Conservation (phyloP, 2,797 vertebrate species). For the Pseudomugil gertrudae region DNA sequence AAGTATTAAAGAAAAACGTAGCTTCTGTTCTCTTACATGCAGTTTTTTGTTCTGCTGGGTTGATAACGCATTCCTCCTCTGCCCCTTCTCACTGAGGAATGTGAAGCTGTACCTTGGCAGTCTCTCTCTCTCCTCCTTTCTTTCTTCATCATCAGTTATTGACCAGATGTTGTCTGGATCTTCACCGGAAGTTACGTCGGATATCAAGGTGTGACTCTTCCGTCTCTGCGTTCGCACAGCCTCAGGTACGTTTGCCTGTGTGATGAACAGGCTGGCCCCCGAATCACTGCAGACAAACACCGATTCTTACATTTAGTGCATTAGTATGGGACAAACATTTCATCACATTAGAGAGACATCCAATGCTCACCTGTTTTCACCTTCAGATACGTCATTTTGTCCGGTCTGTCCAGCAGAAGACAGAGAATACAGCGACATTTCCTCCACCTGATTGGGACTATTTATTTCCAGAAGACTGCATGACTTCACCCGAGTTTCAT, state of each 20-base stretch:
- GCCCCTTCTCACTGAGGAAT: slow-evolving; percentile 71
- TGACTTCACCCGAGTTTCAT: not conserved
- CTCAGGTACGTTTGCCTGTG: slow-evolving; percentile 59
- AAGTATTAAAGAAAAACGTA: not conserved
- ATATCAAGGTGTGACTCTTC: accelerated
- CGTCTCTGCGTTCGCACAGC: slow-evolving; percentile 24
- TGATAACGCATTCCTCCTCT: not conserved
- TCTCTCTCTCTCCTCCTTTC: slow-evolving; percentile 5
- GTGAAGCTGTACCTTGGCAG: slow-evolving; percentile 73
- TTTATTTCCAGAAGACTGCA: not conserved
- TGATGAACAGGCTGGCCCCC: slow-evolving; percentile 76
- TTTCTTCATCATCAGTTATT: not conserved
- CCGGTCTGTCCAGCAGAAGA: not conserved
- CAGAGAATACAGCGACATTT: slow-evolving; percentile 26
- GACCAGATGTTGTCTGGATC: not conserved
- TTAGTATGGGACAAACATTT: not conserved
- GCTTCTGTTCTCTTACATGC: slow-evolving; percentile 54
- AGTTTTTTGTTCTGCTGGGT: slow-evolving; percentile 21
- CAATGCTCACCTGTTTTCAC: slow-evolving; percentile 46
- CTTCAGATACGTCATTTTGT: not conserved
- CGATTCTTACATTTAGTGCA: not conserved
- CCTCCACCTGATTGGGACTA: slow-evolving; percentile 11
- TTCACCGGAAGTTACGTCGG: not conserved
- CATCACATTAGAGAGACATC: no score
- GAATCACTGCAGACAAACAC: slow-evolving; percentile 73